phyloP scores from a whole-genome alignment of 2,113 vertebrate genomes.

The Clupea harengus region DNA sequence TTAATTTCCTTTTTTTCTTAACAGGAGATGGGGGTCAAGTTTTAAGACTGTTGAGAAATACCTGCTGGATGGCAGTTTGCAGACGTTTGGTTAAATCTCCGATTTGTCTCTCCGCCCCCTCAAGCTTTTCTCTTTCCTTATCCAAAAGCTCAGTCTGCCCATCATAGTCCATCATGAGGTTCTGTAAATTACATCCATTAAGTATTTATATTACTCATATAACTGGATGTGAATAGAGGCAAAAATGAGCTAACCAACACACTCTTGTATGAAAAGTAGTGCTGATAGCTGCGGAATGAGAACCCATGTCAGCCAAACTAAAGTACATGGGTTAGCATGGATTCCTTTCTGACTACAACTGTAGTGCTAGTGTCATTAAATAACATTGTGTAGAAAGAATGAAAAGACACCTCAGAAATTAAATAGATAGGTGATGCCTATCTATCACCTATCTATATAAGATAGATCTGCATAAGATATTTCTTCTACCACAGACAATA shows the following conservation, averaged over 20 bases:
- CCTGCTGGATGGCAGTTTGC: constrained; percentile 78
- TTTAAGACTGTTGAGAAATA: constrained; percentile 48
- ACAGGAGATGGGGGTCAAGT: background rate
- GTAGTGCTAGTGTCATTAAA: no score
- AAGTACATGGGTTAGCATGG: background rate
- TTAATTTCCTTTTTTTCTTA: background rate
- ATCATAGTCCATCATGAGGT: constrained; percentile 90
- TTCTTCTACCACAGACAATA: no score
- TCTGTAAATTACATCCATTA: constrained; percentile 68
- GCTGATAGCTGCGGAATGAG: background rate
- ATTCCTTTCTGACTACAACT: no score
- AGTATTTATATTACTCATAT: background rate
- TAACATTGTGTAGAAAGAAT: no score
- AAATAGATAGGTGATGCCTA: background rate
- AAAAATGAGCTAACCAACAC: background rate
- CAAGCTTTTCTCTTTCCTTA: constrained; percentile 78
- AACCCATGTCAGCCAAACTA: background rate
- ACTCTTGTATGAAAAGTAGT: background rate
- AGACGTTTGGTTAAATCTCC: constrained; percentile 85
- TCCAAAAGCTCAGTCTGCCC: constrained; percentile 89
- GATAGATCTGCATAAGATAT: no score
- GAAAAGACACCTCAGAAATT: no score
- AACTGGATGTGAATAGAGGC: background rate
- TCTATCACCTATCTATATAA: no score
- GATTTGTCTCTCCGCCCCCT: constrained; percentile 78